Evolutionary conservation across 2,113 vertebrate genomes (phyloP), one percentile per base, ranked within the genome.

Genomic region (Melierax canorus): DNA sequence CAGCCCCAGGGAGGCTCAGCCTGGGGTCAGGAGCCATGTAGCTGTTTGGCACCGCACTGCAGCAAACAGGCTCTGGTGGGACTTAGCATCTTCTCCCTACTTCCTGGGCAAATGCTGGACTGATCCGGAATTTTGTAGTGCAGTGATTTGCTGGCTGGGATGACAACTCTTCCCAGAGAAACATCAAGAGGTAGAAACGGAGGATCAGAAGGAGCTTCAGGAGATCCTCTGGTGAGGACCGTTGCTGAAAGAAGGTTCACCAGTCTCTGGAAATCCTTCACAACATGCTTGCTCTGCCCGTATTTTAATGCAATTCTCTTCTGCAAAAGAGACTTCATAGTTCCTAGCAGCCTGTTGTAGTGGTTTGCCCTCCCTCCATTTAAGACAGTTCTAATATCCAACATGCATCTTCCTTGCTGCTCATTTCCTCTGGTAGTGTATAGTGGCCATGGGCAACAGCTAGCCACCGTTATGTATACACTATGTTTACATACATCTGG

Each of bases 271-370:
- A 86, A 83, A 77, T 19, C 36, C 20, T 62, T 20, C 45, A 50
- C 7, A 41, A 50, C 1, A 2, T 32, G 6, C 26, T 88, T 86
- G 4, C 6, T 45, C 30, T 83, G 63, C 21, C 11, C 1, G 0
- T 32, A 19, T 29, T 45, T 82, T 30, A 48, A 45, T 16, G 14
- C 50, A 51, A 51, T 27, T 51, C 10, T 32, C 11, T 84, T 78
- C 26, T 82, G 39, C 15, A 59, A 58, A 86, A 92, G 26, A 66
- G 15, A 30, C 15, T 64, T 8, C 26, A 12, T 8, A 41, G 39
- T 27, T 60, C 32, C 48, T 51, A 64, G 43, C 11, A 76, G 27
- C 34, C 13, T 50, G 2, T 36, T 55, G 10, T 21, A 36, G 15
- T 34, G 34, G 18, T 94, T 80, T 64, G 5, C 8, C 7, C 6